Evolutionary conservation across 2,113 vertebrate species (phyloP).

Genomic region (Oxyruncus cristatus): DNA sequence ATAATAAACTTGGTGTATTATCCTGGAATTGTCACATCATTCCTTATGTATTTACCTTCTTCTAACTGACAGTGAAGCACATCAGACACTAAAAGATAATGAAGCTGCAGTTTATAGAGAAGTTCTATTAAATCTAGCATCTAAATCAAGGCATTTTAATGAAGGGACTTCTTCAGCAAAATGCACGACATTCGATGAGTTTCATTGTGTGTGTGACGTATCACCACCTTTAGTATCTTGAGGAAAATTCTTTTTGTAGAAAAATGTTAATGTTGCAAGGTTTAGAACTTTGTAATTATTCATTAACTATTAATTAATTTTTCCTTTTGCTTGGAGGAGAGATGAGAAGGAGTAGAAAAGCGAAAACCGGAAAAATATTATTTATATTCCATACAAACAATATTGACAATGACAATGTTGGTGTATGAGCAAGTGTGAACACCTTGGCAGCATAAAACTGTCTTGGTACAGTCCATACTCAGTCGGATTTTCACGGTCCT

Average conservation of each 20-base stretch:
- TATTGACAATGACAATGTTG: neutral
- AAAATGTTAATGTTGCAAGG: neutral
- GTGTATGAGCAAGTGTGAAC: neutral
- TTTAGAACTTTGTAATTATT: neutral
- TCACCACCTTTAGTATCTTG: neutral
- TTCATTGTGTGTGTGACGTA: neutral
- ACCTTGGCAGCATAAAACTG: neutral
- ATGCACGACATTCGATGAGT: neutral
- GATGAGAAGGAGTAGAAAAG: neutral
- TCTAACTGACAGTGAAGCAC: neutral
- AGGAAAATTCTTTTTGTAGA: neutral
- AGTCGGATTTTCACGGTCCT: neutral
- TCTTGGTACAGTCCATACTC: neutral
- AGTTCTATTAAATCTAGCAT: neutral
- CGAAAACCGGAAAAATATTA: neutral
- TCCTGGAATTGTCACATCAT: neutral
- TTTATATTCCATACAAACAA: neutral
- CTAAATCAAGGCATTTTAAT: neutral
- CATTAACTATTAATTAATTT: fast-evolving
- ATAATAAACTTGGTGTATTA: neutral
- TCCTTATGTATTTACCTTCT: neutral
- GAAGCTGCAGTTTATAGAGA: neutral
- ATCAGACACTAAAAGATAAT: neutral
- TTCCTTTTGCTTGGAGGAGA: neutral
- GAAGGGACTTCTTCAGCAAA: neutral